Percentiles rank a stretch among this genome's conserved stretches.
Evolutionary conservation across 2,113 vertebrate genomes (phyloP).

Genomic region (Microtus montanus): DNA sequence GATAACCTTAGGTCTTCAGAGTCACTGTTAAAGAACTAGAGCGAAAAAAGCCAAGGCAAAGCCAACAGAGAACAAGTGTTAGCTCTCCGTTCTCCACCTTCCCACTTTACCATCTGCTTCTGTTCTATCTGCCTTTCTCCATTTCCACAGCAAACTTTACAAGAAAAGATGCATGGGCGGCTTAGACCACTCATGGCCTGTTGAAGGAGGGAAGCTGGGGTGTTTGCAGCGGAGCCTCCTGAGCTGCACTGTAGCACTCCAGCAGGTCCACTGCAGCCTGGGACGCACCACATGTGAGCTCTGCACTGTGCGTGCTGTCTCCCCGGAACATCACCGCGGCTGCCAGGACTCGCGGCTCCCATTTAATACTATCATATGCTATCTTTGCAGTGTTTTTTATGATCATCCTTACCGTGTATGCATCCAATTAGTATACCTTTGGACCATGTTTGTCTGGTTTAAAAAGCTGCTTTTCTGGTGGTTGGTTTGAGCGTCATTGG

Average conservation of each 20-base stretch:
- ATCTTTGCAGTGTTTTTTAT: accelerated
- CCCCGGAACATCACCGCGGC: background rate
- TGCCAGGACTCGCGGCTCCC: background rate
- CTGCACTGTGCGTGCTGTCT: background rate
- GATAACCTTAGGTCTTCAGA: background rate
- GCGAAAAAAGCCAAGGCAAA: background rate
- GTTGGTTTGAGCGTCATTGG: background rate
- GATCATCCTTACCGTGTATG: background rate
- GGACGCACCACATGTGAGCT: no score
- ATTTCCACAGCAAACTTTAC: background rate
- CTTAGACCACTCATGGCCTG: background rate
- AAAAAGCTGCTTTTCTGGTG: background rate
- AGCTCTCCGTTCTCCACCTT: background rate
- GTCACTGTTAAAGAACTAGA: constrained; percentile 30
- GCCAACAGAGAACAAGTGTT: background rate
- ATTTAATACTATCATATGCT: background rate
- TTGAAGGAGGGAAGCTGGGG: background rate
- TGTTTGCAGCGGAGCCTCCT: background rate
- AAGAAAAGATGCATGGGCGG: background rate
- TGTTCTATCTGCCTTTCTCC: constrained; percentile 13
- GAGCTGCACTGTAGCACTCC: background rate
- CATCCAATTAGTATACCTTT: background rate
- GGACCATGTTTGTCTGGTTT: background rate
- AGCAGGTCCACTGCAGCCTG: background rate
- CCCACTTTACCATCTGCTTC: background rate